A percentile compares a stretch with the other conserved stretches of the same genome.
Conservation (phyloP, 1,140 invertebrate genomes). For the Drosophila burlai region DNA sequence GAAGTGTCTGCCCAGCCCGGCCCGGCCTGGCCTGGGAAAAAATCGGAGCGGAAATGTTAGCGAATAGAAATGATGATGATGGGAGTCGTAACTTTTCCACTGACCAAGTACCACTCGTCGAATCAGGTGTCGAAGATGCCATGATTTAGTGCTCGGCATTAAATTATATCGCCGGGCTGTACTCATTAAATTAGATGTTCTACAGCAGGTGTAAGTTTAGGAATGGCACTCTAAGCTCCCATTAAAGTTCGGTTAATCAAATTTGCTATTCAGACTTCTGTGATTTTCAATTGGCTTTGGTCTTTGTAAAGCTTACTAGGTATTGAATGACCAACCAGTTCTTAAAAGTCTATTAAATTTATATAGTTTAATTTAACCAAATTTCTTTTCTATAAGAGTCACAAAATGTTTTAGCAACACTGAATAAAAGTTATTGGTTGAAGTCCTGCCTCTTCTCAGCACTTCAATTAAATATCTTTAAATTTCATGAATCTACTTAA, state of each 20-base stretch:
- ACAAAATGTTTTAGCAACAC: neutral
- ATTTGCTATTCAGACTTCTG: slow-evolving; percentile 3
- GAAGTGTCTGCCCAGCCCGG: slow-evolving; percentile 41
- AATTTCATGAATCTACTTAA: neutral
- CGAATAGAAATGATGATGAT: slow-evolving; percentile 34
- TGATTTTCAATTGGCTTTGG: slow-evolving; percentile 7
- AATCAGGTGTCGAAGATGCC: slow-evolving; percentile 19
- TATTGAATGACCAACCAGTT: neutral
- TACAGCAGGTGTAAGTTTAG: slow-evolving; percentile 28
- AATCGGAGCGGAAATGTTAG: slow-evolving; percentile 60
- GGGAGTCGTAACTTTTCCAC: slow-evolving; percentile 28
- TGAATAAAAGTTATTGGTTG: neutral
- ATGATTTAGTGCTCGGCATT: slow-evolving; percentile 35
- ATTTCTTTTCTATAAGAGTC: neutral
- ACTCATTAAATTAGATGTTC: slow-evolving; percentile 11
- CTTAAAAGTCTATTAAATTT: neutral
- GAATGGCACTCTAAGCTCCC: neutral
- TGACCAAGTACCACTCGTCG: slow-evolving; percentile 1
- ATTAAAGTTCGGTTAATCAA: slow-evolving; percentile 6
- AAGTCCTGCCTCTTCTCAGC: no score
- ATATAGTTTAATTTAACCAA: neutral
- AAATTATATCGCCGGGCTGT: slow-evolving; percentile 15
- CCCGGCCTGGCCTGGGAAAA: slow-evolving; percentile 30
- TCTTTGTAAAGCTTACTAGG: neutral
- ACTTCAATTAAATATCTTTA: neutral